These are phyloP conservation scores for Osedax frankpressi DNA, from an alignment of 2,888 invertebrate species.

Conservation along the genomic window DNA sequence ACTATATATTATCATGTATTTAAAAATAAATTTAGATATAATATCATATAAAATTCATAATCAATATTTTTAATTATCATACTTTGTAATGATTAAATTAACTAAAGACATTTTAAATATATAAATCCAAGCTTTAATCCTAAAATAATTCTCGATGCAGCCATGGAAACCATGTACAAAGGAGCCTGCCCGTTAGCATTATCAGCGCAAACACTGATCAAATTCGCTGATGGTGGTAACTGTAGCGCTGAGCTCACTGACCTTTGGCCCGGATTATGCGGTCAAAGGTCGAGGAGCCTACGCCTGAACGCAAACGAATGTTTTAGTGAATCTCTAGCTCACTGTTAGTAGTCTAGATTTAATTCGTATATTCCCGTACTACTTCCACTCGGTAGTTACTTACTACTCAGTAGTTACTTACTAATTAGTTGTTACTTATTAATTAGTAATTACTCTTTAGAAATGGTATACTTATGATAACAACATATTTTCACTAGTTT, in stretches of 20 bases:
- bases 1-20: too few relatives aligned
- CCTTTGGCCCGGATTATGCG: not conserved
- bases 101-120: too few relatives aligned
- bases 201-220: not conserved
- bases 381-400: too few relatives aligned
- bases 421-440: too few relatives aligned
- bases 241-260: not conserved
- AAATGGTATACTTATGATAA: not conserved
- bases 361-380: not conserved
- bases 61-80: too few relatives aligned
- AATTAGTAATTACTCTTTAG: not conserved
- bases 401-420: too few relatives aligned
- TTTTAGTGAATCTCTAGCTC: not conserved
- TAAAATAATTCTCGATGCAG: not conserved
- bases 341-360: not conserved
- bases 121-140: too few relatives aligned
- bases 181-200: not conserved
- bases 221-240: not conserved
- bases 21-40: too few relatives aligned
- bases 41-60: too few relatives aligned
- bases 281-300: not conserved
- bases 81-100: too few relatives aligned
- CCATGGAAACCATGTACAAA: not conserved
- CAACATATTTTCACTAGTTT: too few relatives aligned
- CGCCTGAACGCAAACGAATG: not conserved